Evolutionary conservation across 1,140 invertebrate genomes (phyloP).

Genomic region (Monochamus saltuarius): DNA sequence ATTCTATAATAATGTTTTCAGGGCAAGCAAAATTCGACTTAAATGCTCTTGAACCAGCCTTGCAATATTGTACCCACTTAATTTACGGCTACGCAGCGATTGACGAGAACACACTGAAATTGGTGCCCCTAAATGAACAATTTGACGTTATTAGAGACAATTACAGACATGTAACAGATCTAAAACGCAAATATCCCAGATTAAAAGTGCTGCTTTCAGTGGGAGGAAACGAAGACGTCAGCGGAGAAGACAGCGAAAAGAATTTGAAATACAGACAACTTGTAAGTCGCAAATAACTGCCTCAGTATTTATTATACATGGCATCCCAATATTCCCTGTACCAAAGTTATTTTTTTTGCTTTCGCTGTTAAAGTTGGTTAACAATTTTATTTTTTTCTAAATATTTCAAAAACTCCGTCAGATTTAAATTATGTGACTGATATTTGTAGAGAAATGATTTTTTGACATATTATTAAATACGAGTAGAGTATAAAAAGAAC

Average conservation of each 20-base stretch:
- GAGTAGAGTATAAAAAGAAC: too few relatives aligned
- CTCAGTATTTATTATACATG: too few relatives aligned
- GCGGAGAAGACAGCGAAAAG: conserved; percentile 55
- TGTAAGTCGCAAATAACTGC: conserved; percentile 50
- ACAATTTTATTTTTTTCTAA: too few relatives aligned
- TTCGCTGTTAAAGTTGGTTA: too few relatives aligned
- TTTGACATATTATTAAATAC: too few relatives aligned
- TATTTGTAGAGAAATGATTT: too few relatives aligned
- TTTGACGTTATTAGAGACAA: conserved; percentile 72
- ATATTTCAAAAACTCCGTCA: too few relatives aligned
- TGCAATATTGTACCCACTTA: conserved; percentile 80
- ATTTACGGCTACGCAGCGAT: conserved; percentile 85
- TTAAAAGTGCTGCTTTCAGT: conserved; percentile 75
- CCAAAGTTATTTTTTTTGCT: too few relatives aligned
- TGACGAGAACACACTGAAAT: conserved; percentile 68
- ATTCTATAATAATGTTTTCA: conserved; percentile 47
- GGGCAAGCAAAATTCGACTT: conserved; percentile 77
- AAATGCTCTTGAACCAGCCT: conserved; percentile 68
- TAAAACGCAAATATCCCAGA: conserved; percentile 70
- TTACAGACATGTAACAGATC: conserved; percentile 66
- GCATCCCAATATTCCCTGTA: too few relatives aligned
- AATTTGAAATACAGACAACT: conserved; percentile 66
- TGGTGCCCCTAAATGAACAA: conserved; percentile 68
- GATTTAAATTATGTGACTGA: too few relatives aligned
- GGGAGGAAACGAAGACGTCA: conserved; percentile 64